phyloP scores from a whole-genome alignment of 1,140 invertebrate species.

The Cataglyphis hispanica region DNA sequence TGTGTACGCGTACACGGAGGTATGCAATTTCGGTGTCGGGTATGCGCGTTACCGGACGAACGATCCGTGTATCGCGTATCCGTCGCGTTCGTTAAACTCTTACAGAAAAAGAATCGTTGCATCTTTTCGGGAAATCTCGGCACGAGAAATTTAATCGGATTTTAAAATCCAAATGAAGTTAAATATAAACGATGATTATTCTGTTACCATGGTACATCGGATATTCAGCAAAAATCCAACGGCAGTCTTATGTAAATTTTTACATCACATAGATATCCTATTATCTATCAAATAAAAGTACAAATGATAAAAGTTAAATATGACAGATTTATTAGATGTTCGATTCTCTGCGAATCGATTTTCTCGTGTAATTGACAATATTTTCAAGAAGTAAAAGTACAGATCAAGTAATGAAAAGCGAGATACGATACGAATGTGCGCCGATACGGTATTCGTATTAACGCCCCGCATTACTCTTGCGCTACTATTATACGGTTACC shows the following conservation, averaged over 20 bases:
- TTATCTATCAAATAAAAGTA: not conserved
- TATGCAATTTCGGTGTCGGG: slow-evolving; percentile 75
- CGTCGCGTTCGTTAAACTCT: slow-evolving; percentile 25
- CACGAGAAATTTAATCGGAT: not conserved
- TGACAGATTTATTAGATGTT: not conserved
- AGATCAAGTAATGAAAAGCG: not conserved
- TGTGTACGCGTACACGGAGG: slow-evolving; percentile 64
- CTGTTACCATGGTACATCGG: not conserved
- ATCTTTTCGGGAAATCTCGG: not conserved
- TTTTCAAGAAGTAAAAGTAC: not conserved
- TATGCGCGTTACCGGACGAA: slow-evolving; percentile 63
- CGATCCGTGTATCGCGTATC: slow-evolving; percentile 32
- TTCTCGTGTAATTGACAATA: not conserved
- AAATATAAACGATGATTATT: not conserved
- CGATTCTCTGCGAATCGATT: not conserved
- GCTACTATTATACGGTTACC: slow-evolving; percentile 45
- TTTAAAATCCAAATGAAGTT: not conserved
- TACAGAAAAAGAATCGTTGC: not conserved
- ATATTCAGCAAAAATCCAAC: not conserved
- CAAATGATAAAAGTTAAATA: slow-evolving; percentile 4
- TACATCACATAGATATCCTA: not conserved
- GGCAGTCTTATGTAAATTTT: not conserved
- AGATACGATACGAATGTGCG: not conserved
- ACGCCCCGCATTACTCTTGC: slow-evolving; percentile 45
- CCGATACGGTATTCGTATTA: slow-evolving; percentile 50